Evolutionary conservation across 2,888 invertebrate genomes (phyloP), one percentile per base, ranked within the genome.

Genomic region (Tenthredo distinguenda): DNA sequence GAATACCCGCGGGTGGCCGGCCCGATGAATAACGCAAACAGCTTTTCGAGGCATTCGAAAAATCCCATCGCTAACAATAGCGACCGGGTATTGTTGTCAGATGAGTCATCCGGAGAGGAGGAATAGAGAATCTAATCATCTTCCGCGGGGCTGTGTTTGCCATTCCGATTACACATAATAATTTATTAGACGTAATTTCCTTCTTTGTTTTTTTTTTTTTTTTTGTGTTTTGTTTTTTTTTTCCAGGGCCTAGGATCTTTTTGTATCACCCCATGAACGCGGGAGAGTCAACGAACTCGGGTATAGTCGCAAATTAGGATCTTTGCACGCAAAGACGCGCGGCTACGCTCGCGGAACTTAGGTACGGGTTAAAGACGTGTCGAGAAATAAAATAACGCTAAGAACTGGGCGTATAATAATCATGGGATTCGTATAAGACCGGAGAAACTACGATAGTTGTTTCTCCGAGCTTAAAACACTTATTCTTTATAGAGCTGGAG

Each of bases 361-460:
- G 58, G 21, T 40, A 37, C 62, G 62, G 81, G 81, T 81, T 58
- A 62, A 81, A 62, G 81, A 62, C 81, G 81, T 81, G 81, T 81
- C 81, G 81, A 81, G 81, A 62, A 62, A 81, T 26, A 62, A 81
- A 62, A 81, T 77, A 77, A 34, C 50, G 77, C 37, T n/a, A 77
- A 77, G 26, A 50, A 77, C 77, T n/a, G n/a, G 37, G 18, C 26
- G 5, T n/a, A 68, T 68, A 68, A 68, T 47, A 26, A 55, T 77
- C 47, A 77, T 68, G 26, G 18, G 68, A 68, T 58, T 81, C 37
- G 31, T 40, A 40, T 18, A 34, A 55, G 31, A 55, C 31, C 34
- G 6, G 77, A 31, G 77, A 50, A 34, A 68, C 31, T 43, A 21
- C 26, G 74, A 74, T 18, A 77, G 50, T 55, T 77, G 76, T 47